These are phyloP conservation scores for Corvus cornix DNA, from an alignment of 2,113 vertebrate genomes.

Conservation along the genomic window DNA sequence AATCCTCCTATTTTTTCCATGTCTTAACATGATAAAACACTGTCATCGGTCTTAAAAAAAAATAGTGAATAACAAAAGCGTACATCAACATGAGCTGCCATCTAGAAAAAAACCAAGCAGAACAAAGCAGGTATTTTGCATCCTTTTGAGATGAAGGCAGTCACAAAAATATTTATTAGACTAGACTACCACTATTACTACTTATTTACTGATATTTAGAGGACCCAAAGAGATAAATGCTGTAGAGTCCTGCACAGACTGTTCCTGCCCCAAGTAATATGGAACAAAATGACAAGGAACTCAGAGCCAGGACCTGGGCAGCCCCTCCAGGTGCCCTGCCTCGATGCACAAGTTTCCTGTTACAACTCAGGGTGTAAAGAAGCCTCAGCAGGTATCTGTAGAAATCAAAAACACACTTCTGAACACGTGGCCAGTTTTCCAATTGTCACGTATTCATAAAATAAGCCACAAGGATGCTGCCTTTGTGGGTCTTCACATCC, in stretches of 20 bases:
- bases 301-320: background rate
- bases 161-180: background rate
- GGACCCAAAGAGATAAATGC: background rate
- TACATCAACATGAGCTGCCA: background rate
- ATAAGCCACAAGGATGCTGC: background rate
- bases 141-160: background rate
- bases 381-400: accelerated
- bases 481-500: background rate
- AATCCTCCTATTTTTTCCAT: background rate
- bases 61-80: accelerated
- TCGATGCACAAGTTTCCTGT: background rate
- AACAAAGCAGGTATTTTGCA: background rate
- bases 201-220: background rate
- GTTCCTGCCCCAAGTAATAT: background rate
- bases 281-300: background rate
- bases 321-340: background rate
- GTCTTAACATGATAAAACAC: background rate
- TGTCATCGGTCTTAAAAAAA: background rate
- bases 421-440: background rate
- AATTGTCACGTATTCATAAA: background rate
- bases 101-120: background rate
- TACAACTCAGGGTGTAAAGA: too few species aligned
- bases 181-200: background rate
- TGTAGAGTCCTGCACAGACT: background rate
- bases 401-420: background rate